phyloP scores from a whole-genome alignment of 2,888 invertebrate species.

The Germaria angustata region DNA sequence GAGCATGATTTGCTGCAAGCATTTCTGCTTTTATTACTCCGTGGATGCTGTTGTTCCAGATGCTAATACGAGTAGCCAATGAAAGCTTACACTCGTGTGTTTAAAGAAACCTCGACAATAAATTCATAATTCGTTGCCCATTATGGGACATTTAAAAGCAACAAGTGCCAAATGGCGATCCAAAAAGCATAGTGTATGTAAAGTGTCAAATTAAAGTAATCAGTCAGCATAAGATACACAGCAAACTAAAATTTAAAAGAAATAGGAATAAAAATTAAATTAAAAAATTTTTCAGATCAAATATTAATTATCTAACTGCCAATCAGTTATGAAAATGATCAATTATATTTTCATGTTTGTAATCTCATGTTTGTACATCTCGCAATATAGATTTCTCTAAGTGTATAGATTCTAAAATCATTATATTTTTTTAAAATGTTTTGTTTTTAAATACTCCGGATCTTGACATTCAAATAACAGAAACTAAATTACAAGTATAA shows the following conservation, averaged over 20 bases:
- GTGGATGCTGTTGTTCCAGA: background rate
- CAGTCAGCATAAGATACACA: too few relatives aligned
- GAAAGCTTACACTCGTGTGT: background rate
- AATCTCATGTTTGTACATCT: too few relatives aligned
- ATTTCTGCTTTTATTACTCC: background rate
- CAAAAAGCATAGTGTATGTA: too few relatives aligned
- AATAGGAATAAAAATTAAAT: too few relatives aligned
- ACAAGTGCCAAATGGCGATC: conserved; percentile 54
- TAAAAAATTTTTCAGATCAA: too few relatives aligned
- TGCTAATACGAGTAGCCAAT: background rate
- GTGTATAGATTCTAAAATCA: background rate
- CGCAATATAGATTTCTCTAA: background rate
- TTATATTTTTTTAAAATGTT: background rate
- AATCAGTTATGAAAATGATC: too few relatives aligned
- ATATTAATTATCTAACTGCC: too few relatives aligned
- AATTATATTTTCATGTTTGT: too few relatives aligned
- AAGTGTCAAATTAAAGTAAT: too few relatives aligned
- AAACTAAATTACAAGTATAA: conserved; percentile 23
- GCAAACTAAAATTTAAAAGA: too few relatives aligned
- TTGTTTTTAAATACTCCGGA: conserved; percentile 30
- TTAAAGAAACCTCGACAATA: conserved; percentile 21
- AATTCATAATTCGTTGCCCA: conserved; percentile 46
- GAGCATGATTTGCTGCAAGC: conserved; percentile 61
- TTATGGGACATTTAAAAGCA: conserved; percentile 48
- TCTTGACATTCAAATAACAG: conserved; percentile 62